These are phyloP conservation scores for Athetis lepigone DNA, from an alignment of 2,888 invertebrate species.

Conservation along the genomic window DNA sequence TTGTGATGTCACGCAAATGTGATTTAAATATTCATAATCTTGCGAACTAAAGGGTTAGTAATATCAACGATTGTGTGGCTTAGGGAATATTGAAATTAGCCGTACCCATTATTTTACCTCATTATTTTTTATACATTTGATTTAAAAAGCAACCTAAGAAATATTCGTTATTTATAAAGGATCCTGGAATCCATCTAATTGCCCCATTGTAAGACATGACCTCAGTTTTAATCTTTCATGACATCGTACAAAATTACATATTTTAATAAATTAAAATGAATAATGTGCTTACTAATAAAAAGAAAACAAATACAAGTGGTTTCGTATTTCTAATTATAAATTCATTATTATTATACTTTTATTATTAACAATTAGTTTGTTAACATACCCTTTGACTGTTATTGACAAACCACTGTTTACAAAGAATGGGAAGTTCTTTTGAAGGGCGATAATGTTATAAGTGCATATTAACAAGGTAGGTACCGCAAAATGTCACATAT, in stretches of 20 bases:
- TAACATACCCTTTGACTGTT: not conserved
- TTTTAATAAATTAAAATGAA: not conserved
- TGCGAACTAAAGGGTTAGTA: no score
- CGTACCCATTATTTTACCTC: no score
- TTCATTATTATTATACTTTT: not conserved
- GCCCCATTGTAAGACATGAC: not conserved
- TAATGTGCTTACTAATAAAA: not conserved
- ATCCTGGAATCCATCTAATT: no score
- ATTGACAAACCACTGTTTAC: not conserved
- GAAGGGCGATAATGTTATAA: not conserved
- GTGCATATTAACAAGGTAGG: not conserved
- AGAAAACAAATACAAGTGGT: not conserved
- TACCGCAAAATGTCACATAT: not conserved
- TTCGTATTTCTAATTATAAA: not conserved
- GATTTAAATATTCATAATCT: no score
- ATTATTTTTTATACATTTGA: no score
- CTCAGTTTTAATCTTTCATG: not conserved
- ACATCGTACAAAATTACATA: not conserved
- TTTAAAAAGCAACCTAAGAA: no score
- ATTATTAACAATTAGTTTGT: not conserved
- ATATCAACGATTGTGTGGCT: no score
- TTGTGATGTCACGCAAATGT: no score
- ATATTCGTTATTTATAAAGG: no score
- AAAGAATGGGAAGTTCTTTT: not conserved
- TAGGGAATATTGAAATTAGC: no score